These are phyloP conservation scores for Muntiacus reevesi DNA, from an alignment of 2,113 vertebrate species.

Conservation along the genomic window DNA sequence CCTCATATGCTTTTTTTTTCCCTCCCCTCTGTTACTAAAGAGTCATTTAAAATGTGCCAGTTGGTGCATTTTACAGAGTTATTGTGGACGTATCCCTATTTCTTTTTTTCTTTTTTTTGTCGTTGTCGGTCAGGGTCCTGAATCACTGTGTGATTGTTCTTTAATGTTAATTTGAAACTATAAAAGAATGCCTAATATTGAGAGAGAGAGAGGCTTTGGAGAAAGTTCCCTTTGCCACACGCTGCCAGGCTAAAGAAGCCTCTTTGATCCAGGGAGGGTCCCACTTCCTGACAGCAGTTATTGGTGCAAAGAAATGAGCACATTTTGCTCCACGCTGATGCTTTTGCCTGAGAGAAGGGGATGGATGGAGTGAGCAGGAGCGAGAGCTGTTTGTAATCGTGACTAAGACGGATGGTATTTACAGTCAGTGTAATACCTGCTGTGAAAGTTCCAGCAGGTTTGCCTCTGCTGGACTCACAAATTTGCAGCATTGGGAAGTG, in stretches of 20 bases:
- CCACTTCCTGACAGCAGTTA: not conserved
- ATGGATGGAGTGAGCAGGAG: not conserved
- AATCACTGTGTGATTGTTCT: slow-evolving; percentile 56
- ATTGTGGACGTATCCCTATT: slow-evolving; percentile 70
- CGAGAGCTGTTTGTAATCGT: slow-evolving; percentile 23
- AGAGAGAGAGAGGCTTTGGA: not conserved
- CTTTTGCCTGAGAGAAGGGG: slow-evolving; percentile 20
- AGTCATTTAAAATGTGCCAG: slow-evolving; percentile 77
- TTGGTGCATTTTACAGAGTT: slow-evolving; percentile 67
- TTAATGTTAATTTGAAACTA: slow-evolving; percentile 49
- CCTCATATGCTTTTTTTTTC: slow-evolving; percentile 73
- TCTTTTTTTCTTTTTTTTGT: not conserved
- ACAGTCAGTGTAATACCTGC: slow-evolving; percentile 14
- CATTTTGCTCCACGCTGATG: not conserved
- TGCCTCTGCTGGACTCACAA: not conserved
- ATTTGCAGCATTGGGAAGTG: not conserved
- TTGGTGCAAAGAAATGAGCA: slow-evolving; percentile 29
- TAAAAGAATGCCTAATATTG: slow-evolving; percentile 55
- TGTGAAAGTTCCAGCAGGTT: not conserved
- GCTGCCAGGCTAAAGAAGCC: not conserved
- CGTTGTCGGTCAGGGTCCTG: slow-evolving; percentile 58
- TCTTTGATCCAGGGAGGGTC: slow-evolving; percentile 53
- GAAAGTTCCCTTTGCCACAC: not conserved
- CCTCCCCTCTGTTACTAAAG: slow-evolving; percentile 74
- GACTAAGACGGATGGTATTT: slow-evolving; percentile 57